Evolutionary conservation across 2,888 invertebrate species (phyloP).

Genomic region (Tiphia femorata): DNA sequence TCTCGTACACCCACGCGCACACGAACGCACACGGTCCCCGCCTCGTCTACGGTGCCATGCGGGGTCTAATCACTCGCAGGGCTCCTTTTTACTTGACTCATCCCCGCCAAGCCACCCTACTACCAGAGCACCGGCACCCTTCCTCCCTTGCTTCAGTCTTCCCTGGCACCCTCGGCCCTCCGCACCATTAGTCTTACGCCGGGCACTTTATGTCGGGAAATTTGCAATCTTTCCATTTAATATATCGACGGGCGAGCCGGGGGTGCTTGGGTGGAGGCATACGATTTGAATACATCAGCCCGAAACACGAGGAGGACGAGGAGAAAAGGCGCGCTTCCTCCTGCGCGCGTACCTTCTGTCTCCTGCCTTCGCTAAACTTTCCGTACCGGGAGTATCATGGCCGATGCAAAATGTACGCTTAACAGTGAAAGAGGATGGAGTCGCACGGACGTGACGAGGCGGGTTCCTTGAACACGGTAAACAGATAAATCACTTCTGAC

Average conservation of each 20-base stretch:
- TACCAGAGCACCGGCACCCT: slow-evolving; percentile 19
- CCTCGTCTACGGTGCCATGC: slow-evolving; percentile 35
- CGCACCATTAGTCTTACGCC: slow-evolving; percentile 65
- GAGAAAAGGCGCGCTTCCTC: too few species aligned
- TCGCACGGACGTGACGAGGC: too few species aligned
- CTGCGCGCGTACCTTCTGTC: background rate
- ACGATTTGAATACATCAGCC: slow-evolving; percentile 65
- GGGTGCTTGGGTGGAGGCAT: slow-evolving; percentile 52
- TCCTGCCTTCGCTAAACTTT: background rate
- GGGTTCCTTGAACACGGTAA: too few species aligned
- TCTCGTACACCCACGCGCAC: slow-evolving; percentile 30
- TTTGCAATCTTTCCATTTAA: slow-evolving; percentile 70
- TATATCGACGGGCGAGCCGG: slow-evolving; percentile 60
- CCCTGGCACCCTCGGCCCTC: slow-evolving; percentile 39
- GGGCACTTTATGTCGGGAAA: slow-evolving; percentile 68
- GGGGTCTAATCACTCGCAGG: slow-evolving; percentile 58
- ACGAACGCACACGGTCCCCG: too few species aligned
- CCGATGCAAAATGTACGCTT: too few species aligned
- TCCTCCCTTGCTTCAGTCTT: slow-evolving; percentile 32
- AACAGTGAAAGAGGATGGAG: too few species aligned
- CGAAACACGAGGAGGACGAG: slow-evolving; percentile 35
- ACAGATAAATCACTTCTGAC: too few species aligned
- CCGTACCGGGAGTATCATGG: background rate
- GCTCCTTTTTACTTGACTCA: slow-evolving; percentile 50
- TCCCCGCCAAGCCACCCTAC: slow-evolving; percentile 24